These are phyloP conservation scores for Bombus vancouverensis DNA, from an alignment of 1,140 invertebrate species.

Conservation along the genomic window DNA sequence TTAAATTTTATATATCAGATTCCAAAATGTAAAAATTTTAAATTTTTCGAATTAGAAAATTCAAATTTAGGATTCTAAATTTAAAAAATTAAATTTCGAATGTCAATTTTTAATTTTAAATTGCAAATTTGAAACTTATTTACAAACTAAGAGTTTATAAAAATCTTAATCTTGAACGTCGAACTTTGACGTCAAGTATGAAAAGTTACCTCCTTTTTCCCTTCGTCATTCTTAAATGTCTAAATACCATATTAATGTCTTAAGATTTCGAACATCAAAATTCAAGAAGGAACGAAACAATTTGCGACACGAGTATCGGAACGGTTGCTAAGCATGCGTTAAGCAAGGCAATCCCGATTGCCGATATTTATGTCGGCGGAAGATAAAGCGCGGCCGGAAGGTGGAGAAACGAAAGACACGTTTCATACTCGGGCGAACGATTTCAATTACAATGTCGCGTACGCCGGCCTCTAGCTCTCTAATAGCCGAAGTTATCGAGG, in stretches of 20 bases:
- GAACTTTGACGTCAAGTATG: neutral
- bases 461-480: neutral
- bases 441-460: slow-evolving; percentile 41
- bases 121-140: neutral
- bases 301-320: neutral
- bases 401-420: slow-evolving; percentile 11
- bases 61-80: neutral
- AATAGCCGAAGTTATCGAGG: slow-evolving; percentile 49
- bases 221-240: no score
- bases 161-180: no score
- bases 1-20: neutral
- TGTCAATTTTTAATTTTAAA: neutral
- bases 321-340: neutral
- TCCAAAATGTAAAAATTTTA: neutral
- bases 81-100: neutral
- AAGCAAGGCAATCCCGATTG: neutral
- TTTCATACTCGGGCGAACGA: slow-evolving; percentile 14
- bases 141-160: no score
- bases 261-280: neutral
- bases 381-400: neutral
- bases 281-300: neutral
- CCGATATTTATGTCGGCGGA: slow-evolving; percentile 5
- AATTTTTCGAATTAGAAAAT: neutral
- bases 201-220: no score
- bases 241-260: no score